These are phyloP conservation scores for Sycophila sp. DNA, from an alignment of 1,140 invertebrate genomes.

Conservation along the genomic window DNA sequence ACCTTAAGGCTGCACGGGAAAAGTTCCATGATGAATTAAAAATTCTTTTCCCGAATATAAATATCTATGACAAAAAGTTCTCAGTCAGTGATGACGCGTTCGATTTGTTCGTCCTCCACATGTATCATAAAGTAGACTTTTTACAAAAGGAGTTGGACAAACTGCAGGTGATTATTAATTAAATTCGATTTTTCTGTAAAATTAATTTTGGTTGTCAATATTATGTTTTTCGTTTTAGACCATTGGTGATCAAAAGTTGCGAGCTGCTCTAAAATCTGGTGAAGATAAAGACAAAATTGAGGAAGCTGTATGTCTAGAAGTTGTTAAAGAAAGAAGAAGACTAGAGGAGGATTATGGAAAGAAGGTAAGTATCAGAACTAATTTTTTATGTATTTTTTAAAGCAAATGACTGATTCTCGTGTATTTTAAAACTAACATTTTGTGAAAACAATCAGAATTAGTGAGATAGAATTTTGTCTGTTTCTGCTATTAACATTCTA, in stretches of 20 bases:
- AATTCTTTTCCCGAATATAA: constrained; percentile 76
- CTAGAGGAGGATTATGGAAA: constrained; percentile 54
- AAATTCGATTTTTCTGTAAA: not conserved
- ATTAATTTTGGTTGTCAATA: constrained; percentile 13
- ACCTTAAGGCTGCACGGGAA: constrained; percentile 74
- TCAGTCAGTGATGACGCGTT: constrained; percentile 72
- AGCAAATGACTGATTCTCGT: no score
- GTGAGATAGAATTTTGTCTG: no score
- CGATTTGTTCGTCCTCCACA: constrained; percentile 75
- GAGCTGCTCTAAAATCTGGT: constrained; percentile 71
- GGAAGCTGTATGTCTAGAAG: constrained; percentile 51
- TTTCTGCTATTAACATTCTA: no score
- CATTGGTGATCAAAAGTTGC: constrained; percentile 71
- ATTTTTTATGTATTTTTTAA: not conserved
- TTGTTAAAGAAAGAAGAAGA: constrained; percentile 54
- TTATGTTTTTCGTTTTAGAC: constrained; percentile 65
- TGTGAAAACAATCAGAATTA: no score
- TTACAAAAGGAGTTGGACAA: constrained; percentile 79
- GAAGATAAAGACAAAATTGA: constrained; percentile 55
- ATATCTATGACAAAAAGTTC: constrained; percentile 74
- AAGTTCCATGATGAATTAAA: constrained; percentile 79
- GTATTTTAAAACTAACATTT: no score
- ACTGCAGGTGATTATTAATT: constrained; percentile 59
- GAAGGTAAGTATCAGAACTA: constrained; percentile 49
- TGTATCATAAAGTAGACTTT: constrained; percentile 73